Evolutionary conservation across 2,888 invertebrate genomes (phyloP).

Genomic region (Sicus ferrugineus): DNA sequence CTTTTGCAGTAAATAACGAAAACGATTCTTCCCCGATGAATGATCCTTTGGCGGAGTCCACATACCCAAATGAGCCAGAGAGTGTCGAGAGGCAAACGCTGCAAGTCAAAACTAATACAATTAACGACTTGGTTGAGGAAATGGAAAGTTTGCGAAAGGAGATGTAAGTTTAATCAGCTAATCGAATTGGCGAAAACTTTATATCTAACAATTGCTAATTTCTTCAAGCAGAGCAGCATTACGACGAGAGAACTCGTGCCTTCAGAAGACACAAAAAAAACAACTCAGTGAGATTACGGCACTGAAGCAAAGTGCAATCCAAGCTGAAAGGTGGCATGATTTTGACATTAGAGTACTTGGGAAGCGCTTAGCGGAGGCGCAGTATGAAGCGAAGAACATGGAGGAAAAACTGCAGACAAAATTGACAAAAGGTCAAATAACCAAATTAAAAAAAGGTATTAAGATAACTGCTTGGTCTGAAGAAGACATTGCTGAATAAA

Average conservation of each 20-base stretch:
- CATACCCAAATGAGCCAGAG: not conserved
- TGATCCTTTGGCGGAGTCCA: not conserved
- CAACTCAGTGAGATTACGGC: not conserved
- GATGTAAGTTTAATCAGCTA: not conserved
- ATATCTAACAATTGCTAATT: not conserved
- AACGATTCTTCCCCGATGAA: not conserved
- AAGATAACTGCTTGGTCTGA: not conserved
- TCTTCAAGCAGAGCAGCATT: not conserved
- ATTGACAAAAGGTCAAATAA: slow-evolving; percentile 1
- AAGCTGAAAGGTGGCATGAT: not conserved
- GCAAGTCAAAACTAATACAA: not conserved
- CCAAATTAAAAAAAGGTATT: not conserved
- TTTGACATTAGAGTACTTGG: not conserved
- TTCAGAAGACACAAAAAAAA: not conserved
- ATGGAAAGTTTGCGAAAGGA: not conserved
- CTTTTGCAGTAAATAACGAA: not conserved
- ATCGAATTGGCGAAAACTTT: not conserved
- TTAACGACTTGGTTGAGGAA: not conserved
- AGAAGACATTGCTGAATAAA: too few species aligned
- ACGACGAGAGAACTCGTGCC: not conserved
- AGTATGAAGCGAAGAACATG: not conserved
- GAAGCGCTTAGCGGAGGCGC: not conserved
- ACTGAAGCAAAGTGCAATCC: slow-evolving; percentile 1
- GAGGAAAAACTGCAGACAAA: slow-evolving; percentile 3
- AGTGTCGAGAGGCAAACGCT: not conserved